A percentile compares a stretch with the other conserved stretches of the same genome.
Evolutionary conservation across 2,113 vertebrate species (phyloP).

Genomic region (Pipra filicauda): DNA sequence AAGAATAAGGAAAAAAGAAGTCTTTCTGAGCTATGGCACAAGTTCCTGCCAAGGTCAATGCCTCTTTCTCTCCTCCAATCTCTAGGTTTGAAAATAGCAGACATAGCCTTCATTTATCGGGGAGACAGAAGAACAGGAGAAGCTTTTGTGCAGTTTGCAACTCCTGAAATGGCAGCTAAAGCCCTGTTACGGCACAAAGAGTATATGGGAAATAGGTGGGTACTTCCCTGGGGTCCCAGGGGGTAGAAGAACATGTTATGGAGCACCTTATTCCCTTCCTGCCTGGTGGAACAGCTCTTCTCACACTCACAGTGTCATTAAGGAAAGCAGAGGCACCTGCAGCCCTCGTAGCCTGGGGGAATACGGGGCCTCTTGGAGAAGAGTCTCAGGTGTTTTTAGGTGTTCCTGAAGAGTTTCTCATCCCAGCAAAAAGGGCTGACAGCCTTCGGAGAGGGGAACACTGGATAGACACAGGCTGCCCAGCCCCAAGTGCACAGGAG

Average conservation of each 20-base stretch:
- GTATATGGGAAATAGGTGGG: slow-evolving; percentile 86
- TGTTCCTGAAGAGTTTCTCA: neutral
- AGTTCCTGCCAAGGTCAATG: neutral
- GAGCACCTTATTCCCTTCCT: neutral
- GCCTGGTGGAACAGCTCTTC: fast-evolving
- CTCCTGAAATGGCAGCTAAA: slow-evolving; percentile 80
- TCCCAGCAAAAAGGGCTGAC: fast-evolving
- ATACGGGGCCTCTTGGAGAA: neutral
- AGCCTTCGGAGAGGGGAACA: fast-evolving
- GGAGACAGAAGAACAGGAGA: slow-evolving; percentile 83
- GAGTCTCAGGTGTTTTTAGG: fast-evolving
- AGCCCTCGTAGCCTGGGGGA: fast-evolving
- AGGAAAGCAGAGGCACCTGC: neutral
- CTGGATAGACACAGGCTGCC: fast-evolving
- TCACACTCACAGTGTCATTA: fast-evolving
- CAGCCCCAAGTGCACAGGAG: fast-evolving
- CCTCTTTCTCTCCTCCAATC: neutral
- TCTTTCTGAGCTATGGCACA: neutral
- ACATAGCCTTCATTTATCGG: slow-evolving; percentile 77
- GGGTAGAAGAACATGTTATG: fast-evolving
- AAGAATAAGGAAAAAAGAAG: neutral
- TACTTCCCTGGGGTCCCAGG: neutral
- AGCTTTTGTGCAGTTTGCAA: slow-evolving; percentile 87
- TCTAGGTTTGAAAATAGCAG: slow-evolving; percentile 75
- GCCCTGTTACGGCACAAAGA: slow-evolving; percentile 83